A percentile compares a stretch with the other conserved stretches of the same genome.
These are phyloP conservation scores for Eleginops maclovinus DNA, from an alignment of 2,113 vertebrate species.

Conservation along the genomic window DNA sequence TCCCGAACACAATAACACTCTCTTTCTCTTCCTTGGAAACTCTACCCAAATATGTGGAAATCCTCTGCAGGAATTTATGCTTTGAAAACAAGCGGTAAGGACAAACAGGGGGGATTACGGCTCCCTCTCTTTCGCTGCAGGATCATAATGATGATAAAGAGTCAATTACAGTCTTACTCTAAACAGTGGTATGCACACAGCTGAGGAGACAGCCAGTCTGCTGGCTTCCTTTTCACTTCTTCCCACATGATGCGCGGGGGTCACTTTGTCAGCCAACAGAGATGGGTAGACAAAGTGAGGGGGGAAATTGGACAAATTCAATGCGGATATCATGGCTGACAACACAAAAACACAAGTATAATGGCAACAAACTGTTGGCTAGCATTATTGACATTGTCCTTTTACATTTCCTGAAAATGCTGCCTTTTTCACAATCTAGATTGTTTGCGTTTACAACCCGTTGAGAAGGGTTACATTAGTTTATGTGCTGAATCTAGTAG, in stretches of 20 bases:
- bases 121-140: slow-evolving; percentile 64
- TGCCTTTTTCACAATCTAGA: slow-evolving; percentile 18
- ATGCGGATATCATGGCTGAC: slow-evolving; percentile 21
- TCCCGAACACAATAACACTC: slow-evolving; percentile 41
- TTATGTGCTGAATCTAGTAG: slow-evolving; percentile 20
- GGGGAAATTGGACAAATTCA: slow-evolving; percentile 43
- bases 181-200: slow-evolving; percentile 74
- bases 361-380: slow-evolving; percentile 28
- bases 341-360: slow-evolving; percentile 15
- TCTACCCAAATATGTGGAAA: slow-evolving; percentile 76
- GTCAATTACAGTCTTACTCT: slow-evolving; percentile 80
- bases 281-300: slow-evolving; percentile 13
- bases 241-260: slow-evolving; percentile 51
- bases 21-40: slow-evolving; percentile 65
- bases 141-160: slow-evolving; percentile 81
- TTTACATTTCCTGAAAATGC: slow-evolving; percentile 13
- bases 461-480: slow-evolving; percentile 24
- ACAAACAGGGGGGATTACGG: slow-evolving; percentile 69
- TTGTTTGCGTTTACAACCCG: slow-evolving; percentile 14
- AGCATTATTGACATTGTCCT: background rate
- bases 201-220: slow-evolving; percentile 76
- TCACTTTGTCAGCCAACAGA: slow-evolving; percentile 51
- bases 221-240: slow-evolving; percentile 58
- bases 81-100: slow-evolving; percentile 72
- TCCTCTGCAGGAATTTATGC: slow-evolving; percentile 75